A percentile compares a stretch with the other conserved stretches of the same genome.
Conservation (phyloP, 2,113 vertebrate genomes). For the Gopherus flavomarginatus region DNA sequence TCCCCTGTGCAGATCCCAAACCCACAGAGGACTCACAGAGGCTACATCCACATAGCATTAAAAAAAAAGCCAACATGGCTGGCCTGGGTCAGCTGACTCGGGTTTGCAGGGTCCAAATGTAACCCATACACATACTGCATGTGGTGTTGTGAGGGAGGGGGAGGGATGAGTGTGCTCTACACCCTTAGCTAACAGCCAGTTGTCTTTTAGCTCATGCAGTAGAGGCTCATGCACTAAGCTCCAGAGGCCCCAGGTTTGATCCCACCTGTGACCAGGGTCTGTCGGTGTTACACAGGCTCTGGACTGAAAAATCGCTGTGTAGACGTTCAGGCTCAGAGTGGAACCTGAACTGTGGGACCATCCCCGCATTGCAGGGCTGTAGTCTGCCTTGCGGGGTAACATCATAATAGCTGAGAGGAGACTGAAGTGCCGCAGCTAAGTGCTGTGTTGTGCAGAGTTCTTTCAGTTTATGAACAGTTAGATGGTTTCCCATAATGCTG, state of each 20-base stretch:
- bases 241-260: no score
- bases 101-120: neutral
- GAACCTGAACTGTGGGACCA: neutral
- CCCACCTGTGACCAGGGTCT: no score
- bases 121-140: no score
- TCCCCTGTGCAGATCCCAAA: neutral
- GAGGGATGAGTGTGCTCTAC: no score
- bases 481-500: neutral
- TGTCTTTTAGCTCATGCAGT: no score
- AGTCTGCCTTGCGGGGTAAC: neutral
- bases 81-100: neutral
- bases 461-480: neutral
- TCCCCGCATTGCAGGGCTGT: neutral
- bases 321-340: neutral
- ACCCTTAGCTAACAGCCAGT: no score
- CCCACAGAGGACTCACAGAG: neutral
- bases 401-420: neutral
- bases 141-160: no score
- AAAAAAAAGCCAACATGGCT: neutral
- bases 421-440: no score
- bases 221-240: no score
- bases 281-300: no score
- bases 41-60: neutral
- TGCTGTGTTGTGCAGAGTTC: neutral
- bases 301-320: neutral